Evolutionary conservation across 2,888 invertebrate species (phyloP).

Genomic region (Parnassius mnemosyne): DNA sequence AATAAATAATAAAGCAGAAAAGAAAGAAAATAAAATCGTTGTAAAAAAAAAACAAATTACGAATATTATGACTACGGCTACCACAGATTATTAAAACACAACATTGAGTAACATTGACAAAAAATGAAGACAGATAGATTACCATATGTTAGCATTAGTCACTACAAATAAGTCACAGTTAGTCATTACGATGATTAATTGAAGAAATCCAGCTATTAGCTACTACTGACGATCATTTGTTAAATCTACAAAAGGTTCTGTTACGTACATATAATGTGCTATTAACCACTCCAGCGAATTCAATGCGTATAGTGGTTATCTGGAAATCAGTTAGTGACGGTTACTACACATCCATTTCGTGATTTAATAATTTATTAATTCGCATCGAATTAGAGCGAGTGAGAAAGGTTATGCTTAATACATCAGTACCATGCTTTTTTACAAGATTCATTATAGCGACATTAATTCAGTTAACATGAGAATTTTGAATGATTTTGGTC

Average conservation of each 20-base stretch:
- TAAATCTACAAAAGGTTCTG: slow-evolving; percentile 16
- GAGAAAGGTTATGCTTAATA: slow-evolving; percentile 16
- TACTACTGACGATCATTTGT: slow-evolving; percentile 18
- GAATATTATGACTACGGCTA: slow-evolving; percentile 6
- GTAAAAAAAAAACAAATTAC: slow-evolving; percentile 8
- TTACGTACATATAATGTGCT: slow-evolving; percentile 4
- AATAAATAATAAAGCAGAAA: slow-evolving; percentile 9
- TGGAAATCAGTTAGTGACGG: slow-evolving; percentile 20
- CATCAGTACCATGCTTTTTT: slow-evolving; percentile 18
- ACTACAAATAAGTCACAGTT: slow-evolving; percentile 24
- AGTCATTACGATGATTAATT: slow-evolving; percentile 24
- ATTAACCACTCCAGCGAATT: slow-evolving; percentile 15
- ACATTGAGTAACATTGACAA: slow-evolving; percentile 9
- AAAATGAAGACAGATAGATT: slow-evolving; percentile 10
- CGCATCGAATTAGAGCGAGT: slow-evolving; percentile 6
- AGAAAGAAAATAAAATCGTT: slow-evolving; percentile 13
- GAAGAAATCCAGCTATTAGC: slow-evolving; percentile 17
- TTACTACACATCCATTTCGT: slow-evolving; percentile 5
- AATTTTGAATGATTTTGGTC: slow-evolving; percentile 1
- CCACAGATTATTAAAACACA: not conserved
- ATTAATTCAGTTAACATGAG: slow-evolving; percentile 3
- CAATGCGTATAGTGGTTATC: slow-evolving; percentile 11
- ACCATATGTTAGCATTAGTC: slow-evolving; percentile 24
- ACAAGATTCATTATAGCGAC: slow-evolving; percentile 7
- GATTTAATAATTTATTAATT: slow-evolving; percentile 9